Percentiles rank a stretch among this genome's conserved stretches.
phyloP scores from a whole-genome alignment of 2,797 vertebrate species.

The Discoglossus pictus region DNA sequence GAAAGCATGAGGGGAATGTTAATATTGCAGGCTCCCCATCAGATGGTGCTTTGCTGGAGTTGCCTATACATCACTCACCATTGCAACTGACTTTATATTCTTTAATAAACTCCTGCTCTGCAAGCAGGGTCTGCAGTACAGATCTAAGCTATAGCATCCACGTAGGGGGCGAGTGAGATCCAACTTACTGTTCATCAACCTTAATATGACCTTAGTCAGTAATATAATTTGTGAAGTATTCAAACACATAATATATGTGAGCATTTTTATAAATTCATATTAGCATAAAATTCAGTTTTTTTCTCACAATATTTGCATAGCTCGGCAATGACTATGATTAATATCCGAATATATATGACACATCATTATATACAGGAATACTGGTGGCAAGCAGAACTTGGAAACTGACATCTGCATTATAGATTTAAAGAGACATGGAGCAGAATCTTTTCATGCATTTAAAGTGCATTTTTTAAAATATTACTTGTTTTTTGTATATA shows the following conservation, averaged over 20 bases:
- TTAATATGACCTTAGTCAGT: slow-evolving; percentile 19
- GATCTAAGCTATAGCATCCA: slow-evolving; percentile 20
- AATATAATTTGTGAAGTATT: neutral
- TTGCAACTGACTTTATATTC: slow-evolving; percentile 42
- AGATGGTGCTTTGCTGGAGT: slow-evolving; percentile 38
- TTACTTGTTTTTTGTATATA: no score
- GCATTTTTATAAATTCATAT: no score
- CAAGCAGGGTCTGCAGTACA: neutral
- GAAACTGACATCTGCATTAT: no score
- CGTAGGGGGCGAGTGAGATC: slow-evolving; percentile 27
- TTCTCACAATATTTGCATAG: no score
- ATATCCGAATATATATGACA: no score
- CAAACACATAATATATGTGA: slow-evolving; percentile 1
- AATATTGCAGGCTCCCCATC: slow-evolving; percentile 36
- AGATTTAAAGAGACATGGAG: no score
- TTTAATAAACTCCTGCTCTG: slow-evolving; percentile 43
- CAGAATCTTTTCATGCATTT: no score
- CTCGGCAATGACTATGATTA: no score
- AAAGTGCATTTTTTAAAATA: no score
- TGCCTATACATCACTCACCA: slow-evolving; percentile 46
- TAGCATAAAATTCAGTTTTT: no score
- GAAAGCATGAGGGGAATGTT: slow-evolving; percentile 44
- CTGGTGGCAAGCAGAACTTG: no score
- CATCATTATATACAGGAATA: no score
- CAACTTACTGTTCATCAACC: slow-evolving; percentile 34